Evolutionary conservation across 2,888 invertebrate genomes (phyloP), one percentile per base, ranked within the genome.

Genomic region (Sussaba pulchella): DNA sequence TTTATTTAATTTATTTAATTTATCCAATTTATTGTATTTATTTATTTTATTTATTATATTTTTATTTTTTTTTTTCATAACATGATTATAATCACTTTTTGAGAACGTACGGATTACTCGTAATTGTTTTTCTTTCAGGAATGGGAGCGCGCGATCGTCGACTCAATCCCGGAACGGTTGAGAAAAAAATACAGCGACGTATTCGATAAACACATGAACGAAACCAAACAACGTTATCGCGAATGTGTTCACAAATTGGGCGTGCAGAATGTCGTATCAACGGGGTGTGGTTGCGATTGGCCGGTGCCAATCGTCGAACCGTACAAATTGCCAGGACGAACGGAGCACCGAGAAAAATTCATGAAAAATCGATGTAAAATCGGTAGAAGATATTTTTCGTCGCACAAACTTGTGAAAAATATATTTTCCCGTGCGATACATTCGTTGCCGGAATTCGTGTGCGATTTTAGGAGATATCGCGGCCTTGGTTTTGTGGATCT

Each of bases 291-390:
- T 45, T 93, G 94, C 5, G 92, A 94, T 2, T 92, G 93, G 73
- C 90, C 92, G 17, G 92, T 93, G 77, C 92, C 93, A 81, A 88
- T 88, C 78, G 93, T 95, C 87, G 91, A 92, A 24, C 91, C 94
- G 77, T 95, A 95, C 87, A 95, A 95, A 88, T 94, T 93, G 84
- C 93, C 94, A 0, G 96, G 96, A 0, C 92, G 94, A 81, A 95
- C 96, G 0, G 88, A 93, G n/a, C 93, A 94, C 83, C 95, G 95
- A 86, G 87, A 92, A 0, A 93, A 92, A 81, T 96, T 94, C 92
- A 74, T 95, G 9, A 93, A 91, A 81, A 94, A 93, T 87, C 93
- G 94, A 47, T 93, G 93, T 50, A 93, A 93, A 84, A 87, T 96
- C 0, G 91, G 93, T 85, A 93, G 93, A 41, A 94, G 93, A 50